Evolutionary conservation across 2,797 vertebrate genomes (phyloP).

Genomic region (Sparus aurata): DNA sequence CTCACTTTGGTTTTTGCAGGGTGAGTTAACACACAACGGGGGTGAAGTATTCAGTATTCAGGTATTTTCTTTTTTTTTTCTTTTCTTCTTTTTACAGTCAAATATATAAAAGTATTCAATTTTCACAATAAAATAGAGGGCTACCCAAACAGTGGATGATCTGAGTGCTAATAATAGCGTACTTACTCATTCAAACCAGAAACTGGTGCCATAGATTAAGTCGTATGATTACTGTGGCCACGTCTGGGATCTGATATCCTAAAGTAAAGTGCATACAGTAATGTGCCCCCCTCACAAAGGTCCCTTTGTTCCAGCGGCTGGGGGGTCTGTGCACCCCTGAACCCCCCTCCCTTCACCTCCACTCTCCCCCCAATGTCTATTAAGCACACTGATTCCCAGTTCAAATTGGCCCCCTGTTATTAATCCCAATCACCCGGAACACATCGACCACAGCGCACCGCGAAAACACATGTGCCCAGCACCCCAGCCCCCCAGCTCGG

Average conservation of each 20-base stretch:
- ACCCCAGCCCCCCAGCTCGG: constrained; percentile 55
- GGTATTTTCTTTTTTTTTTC: too few relatives aligned
- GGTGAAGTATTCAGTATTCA: constrained; percentile 25
- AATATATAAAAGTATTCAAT: constrained; percentile 35
- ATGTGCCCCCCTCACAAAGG: constrained; percentile 72
- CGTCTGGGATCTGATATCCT: constrained; percentile 59
- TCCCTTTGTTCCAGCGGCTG: constrained; percentile 79
- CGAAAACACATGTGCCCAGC: constrained; percentile 78
- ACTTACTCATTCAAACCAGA: constrained; percentile 56
- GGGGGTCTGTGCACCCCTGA: constrained; percentile 67
- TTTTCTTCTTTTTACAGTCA: constrained; percentile 28
- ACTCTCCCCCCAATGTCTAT: constrained; percentile 67
- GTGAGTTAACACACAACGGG: constrained; percentile 64
- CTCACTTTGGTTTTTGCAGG: constrained; percentile 60
- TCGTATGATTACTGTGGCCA: constrained; percentile 59
- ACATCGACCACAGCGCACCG: constrained; percentile 80
- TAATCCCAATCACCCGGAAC: constrained; percentile 89
- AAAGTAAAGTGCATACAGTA: constrained; percentile 67
- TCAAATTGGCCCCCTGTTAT: constrained; percentile 86
- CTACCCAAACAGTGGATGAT: constrained; percentile 21
- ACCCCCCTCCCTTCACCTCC: constrained; percentile 29
- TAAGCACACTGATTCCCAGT: constrained; percentile 84
- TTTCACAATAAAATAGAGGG: constrained; percentile 36
- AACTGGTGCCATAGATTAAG: constrained; percentile 45
- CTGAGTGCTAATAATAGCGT: constrained; percentile 32